Evolutionary conservation across 2,888 invertebrate species (phyloP).

Genomic region (Leucoma salicis): DNA sequence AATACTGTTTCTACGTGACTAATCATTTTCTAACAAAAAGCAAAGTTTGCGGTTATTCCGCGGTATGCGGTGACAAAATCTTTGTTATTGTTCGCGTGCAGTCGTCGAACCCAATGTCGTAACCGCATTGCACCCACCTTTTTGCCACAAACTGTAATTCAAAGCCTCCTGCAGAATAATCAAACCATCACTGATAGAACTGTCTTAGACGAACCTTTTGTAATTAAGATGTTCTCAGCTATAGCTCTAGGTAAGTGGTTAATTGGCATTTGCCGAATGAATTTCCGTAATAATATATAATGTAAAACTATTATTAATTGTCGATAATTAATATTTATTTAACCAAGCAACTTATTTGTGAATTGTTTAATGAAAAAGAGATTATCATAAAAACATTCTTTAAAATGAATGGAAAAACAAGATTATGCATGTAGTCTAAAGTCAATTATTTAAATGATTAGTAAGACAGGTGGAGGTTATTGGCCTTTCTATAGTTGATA

Average conservation of each 20-base stretch:
- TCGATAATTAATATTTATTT: no score
- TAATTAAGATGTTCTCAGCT: neutral
- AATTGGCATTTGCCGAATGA: slow-evolving; percentile 14
- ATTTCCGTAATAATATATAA: slow-evolving; percentile 28
- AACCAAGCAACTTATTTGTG: no score
- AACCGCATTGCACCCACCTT: slow-evolving; percentile 49
- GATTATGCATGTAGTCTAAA: no score
- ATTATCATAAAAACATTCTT: no score
- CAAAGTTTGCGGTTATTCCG: slow-evolving; percentile 17
- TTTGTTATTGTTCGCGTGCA: slow-evolving; percentile 44
- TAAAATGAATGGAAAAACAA: no score
- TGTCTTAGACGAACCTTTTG: neutral
- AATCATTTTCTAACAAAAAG: neutral
- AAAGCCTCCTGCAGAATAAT: slow-evolving; percentile 43
- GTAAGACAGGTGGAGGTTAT: no score
- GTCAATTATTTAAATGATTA: no score
- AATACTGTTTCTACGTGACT: neutral
- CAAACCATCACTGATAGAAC: slow-evolving; percentile 34
- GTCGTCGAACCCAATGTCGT: slow-evolving; percentile 55
- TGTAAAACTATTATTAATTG: no score
- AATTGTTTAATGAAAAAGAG: no score
- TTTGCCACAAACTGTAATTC: slow-evolving; percentile 55
- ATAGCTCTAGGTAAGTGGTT: slow-evolving; percentile 12
- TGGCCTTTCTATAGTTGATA: no score
- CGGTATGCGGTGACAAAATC: slow-evolving; percentile 31